These are phyloP conservation scores for Phoebastria nigripes DNA, from an alignment of 2,797 vertebrate genomes.

Conservation along the genomic window DNA sequence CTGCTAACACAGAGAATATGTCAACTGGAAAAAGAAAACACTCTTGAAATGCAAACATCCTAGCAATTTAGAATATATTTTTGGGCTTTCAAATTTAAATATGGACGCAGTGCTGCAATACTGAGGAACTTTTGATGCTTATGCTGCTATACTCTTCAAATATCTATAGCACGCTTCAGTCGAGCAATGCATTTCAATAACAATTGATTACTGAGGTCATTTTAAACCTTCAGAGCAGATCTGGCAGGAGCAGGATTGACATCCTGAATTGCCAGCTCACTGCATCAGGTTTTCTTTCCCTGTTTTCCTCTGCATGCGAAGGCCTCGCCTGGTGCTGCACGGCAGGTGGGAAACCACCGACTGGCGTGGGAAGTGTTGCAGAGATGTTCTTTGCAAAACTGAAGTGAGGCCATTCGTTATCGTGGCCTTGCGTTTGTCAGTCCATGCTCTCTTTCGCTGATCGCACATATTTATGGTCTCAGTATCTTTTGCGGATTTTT, in stretches of 20 bases:
- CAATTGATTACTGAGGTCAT: background rate
- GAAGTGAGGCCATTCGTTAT: too few relatives aligned
- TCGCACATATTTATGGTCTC: fast-evolving
- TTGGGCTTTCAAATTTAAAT: background rate
- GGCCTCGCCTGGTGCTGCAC: fast-evolving
- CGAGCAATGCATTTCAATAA: background rate
- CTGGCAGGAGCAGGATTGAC: fast-evolving
- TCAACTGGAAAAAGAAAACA: background rate
- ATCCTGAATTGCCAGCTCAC: background rate
- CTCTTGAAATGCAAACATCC: background rate
- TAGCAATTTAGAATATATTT: background rate
- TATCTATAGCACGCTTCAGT: background rate
- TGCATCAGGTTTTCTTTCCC: background rate
- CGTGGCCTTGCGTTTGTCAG: background rate
- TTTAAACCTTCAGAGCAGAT: background rate
- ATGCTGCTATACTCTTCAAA: background rate
- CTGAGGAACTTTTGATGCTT: background rate
- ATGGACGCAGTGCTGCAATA: background rate
- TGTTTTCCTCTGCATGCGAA: fast-evolving
- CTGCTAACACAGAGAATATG: background rate
- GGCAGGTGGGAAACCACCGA: fast-evolving
- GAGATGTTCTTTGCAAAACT: background rate
- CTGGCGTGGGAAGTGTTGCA: fast-evolving
- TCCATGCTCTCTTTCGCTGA: too few relatives aligned
- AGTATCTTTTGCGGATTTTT: fast-evolving